Base-by-base conservation (phyloP, 2,797 vertebrate species). In the Chaetophractus vellerosus region DNA sequence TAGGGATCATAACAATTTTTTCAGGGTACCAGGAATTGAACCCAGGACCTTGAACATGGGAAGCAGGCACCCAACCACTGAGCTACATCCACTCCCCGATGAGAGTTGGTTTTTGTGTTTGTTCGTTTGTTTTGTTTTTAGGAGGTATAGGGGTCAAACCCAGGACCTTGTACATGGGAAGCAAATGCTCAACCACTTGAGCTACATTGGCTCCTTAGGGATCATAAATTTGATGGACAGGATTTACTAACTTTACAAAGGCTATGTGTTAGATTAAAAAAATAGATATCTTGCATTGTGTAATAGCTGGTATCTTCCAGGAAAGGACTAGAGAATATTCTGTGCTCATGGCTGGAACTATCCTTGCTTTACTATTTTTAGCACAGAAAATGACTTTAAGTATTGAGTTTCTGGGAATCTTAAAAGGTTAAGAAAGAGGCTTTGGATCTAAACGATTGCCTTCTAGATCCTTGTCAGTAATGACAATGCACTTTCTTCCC, bases 291-390 rank as follows among this genome's bases (percentile, higher is more conserved):
- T 23, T 38, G 4, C 63, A 80, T 83, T 71, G 59, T 55, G 11
- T 33, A 28, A 78, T 72, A 41, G 33, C 19, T 82, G 26, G 1
- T 93, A 48, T 31, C 38, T 71, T 85, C 74, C 78, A 66, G n/a
- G 68, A 81, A 87, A 84, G 26, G 6, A 68, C 33, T 61, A 6
- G 63, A 79, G 74, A 85, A 69, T 33, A 71, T 81, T 76, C 28
- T 61, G 74, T 50, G n/a, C 12, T 88, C 23, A 4, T 4, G 10
- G 71, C 38, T 61, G 66, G 41, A 88, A 85, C 66, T 87, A 48
- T 0, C 19, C n/a, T 68, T 8, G n/a, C 66, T 88, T 90, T 50
- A 64, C 38, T 91, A 18, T 75, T 71, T 91, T 81, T 88, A 91
- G 68, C 68, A 55, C 45, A 85, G 68, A 85, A 80, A 84, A 64